phyloP scores from a whole-genome alignment of 2,888 invertebrate species.

The Cheiracanthium punctorium region DNA sequence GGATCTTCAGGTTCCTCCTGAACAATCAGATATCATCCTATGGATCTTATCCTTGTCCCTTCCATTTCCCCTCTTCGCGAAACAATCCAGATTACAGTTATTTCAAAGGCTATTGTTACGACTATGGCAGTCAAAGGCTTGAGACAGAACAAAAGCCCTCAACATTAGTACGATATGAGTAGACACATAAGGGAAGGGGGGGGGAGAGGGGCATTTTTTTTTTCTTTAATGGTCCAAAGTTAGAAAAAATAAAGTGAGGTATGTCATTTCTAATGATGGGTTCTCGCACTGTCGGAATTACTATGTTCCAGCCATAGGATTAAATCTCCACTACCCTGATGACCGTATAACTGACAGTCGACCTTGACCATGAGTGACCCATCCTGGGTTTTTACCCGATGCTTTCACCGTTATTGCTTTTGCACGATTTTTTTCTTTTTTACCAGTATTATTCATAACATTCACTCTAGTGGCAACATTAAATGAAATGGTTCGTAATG shows the following conservation, averaged over 20 bases:
- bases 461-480: not conserved
- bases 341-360: not conserved
- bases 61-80: no score
- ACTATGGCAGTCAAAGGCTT: no score
- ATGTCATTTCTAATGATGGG: conserved; percentile 3
- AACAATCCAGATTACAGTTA: no score
- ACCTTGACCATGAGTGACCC: conserved; percentile 37
- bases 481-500: not conserved
- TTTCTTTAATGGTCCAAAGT: not conserved
- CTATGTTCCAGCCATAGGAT: conserved; percentile 3
- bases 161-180: no score
- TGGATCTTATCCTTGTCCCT: no score
- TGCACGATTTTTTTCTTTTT: conserved; percentile 5
- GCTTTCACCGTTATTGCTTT: conserved; percentile 27
- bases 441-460: not conserved
- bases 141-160: no score
- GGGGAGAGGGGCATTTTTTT: not conserved
- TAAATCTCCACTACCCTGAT: conserved; percentile 8
- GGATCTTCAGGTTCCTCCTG: no score
- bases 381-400: conserved; percentile 31
- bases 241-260: not conserved
- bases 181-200: no score
- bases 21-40: no score
- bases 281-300: not conserved
- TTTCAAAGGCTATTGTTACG: no score